Evolutionary conservation across 1,140 invertebrate genomes (phyloP).

Genomic region (Heliconius eleuchia): DNA sequence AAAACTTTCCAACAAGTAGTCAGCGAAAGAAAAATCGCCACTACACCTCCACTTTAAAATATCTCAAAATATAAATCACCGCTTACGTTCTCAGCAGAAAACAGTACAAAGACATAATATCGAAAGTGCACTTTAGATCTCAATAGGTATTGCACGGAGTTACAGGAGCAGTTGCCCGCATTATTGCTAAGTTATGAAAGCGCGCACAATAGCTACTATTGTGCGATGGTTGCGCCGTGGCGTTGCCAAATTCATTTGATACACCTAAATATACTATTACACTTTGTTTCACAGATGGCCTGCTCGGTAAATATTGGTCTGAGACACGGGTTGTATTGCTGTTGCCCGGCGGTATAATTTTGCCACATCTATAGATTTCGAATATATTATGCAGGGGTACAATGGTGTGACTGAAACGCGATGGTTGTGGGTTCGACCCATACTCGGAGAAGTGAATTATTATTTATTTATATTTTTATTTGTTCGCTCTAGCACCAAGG

Average conservation of each 20-base stretch:
- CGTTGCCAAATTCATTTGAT: conserved; percentile 42
- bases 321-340: background rate
- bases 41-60: conserved; percentile 15
- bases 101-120: conserved; percentile 30
- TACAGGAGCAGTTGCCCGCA: conserved; percentile 31
- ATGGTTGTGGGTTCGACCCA: no score
- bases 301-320: conserved; percentile 23
- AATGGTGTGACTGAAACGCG: no score
- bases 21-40: conserved; percentile 17
- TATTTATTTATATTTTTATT: no score
- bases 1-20: conserved; percentile 4
- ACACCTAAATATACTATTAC: conserved; percentile 33
- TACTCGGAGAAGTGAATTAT: no score
- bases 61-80: conserved; percentile 12
- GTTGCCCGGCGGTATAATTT: conserved; percentile 8
- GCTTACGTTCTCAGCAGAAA: conserved; percentile 20
- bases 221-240: conserved; percentile 33
- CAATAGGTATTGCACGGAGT: conserved; percentile 29
- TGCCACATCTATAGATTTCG: background rate
- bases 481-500: no score
- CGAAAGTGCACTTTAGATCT: conserved; percentile 27
- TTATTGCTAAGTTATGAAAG: conserved; percentile 42
- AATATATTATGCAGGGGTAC: background rate
- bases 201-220: conserved; percentile 38
- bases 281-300: conserved; percentile 23